Evolutionary conservation across 2,797 vertebrate genomes (phyloP), one percentile per base, ranked within the genome.

Genomic region (Paramormyrops hopkinsi): DNA sequence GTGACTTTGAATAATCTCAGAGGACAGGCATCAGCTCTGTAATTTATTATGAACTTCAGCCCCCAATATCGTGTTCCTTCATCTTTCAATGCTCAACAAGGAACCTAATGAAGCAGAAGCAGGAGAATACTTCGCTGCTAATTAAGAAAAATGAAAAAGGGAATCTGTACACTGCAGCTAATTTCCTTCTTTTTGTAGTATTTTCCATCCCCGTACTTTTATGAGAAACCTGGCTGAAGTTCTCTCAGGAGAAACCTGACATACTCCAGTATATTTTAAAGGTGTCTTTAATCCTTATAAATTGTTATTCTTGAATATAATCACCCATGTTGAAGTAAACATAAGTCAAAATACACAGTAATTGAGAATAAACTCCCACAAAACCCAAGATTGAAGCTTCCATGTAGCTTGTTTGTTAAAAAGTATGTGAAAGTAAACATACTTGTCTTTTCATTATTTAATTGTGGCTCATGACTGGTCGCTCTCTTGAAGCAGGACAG

Each of bases 81-180:
- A 95, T 96, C 93, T 93, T 93, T 96, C 94, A 95, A 92, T 85
- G 95, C 95, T 95, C 93, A 95, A 96, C 94, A 96, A 95, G 96
- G 92, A 93, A 93, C 90, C 93, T 96, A 96, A 96, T 96, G 95
- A 96, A 94, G 94, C 94, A 94, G 93, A 93, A 92, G 93, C 93
- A 90, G 90, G 92, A 92, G 93, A 94, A 94, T 94, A 94, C 95
- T 95, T 94, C 92, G 92, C 92, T 88, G 76, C 93, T 95, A 96
- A 96, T 96, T 95, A 96, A 95, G 95, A 96, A 95, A 95, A 96
- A 96, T 96, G 94, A 95, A 95, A 94, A 91, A 95, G 92, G 93
- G 76, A 93, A 93, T 93, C 94, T 93, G 92, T 94, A 94, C 94
- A 92, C 93, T 94, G 93, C 94, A 93, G 93, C 62, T 95, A 95